Evolutionary conservation across 1,140 invertebrate species (phyloP).

Genomic region (Arion vulgaris): DNA sequence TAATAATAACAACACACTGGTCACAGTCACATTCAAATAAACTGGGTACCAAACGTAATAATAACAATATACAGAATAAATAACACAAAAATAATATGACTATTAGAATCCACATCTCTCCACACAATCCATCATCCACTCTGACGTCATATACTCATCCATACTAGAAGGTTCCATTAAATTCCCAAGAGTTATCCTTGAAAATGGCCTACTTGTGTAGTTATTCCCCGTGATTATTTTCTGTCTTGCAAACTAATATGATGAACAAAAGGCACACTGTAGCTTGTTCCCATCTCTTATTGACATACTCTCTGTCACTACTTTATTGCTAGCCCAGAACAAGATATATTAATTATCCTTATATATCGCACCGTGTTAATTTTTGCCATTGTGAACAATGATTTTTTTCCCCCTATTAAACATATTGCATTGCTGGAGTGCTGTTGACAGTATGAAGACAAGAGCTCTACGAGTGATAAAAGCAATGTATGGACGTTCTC

Average conservation of each 20-base stretch:
- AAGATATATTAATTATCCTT: slow-evolving; percentile 12
- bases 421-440: background rate
- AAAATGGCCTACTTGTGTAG: background rate
- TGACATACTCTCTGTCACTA: background rate
- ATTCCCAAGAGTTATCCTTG: background rate
- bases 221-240: background rate
- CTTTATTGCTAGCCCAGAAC: background rate
- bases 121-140: too few species aligned
- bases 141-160: too few species aligned
- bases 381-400: background rate
- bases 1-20: too few species aligned
- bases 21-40: too few species aligned
- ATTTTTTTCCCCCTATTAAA: background rate
- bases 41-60: too few species aligned
- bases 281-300: background rate
- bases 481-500: background rate
- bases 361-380: background rate
- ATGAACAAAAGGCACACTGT: background rate
- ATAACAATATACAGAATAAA: too few species aligned
- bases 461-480: background rate
- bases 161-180: background rate
- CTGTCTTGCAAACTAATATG: background rate
- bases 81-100: too few species aligned
- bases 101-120: too few species aligned
- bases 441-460: slow-evolving; percentile 1